Evolutionary conservation across 2,797 vertebrate genomes (phyloP).

Genomic region (Epinephelus malabaricus): DNA sequence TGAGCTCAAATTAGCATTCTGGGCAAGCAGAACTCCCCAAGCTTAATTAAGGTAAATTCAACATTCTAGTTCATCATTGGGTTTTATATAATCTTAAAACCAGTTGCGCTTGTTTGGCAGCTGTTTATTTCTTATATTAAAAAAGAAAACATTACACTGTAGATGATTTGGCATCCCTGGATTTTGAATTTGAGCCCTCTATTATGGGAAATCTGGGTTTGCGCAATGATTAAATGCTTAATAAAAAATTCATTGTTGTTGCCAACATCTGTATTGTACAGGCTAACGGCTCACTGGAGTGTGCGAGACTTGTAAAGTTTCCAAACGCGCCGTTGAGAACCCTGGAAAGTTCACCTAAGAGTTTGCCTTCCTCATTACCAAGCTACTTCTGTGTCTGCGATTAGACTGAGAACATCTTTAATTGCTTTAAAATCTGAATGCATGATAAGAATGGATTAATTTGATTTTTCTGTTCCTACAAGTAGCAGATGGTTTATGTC

Average conservation of each 20-base stretch:
- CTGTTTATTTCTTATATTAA: constrained; percentile 89
- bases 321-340: constrained; percentile 97
- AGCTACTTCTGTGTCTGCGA: constrained; percentile 98
- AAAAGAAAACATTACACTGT: constrained; percentile 86
- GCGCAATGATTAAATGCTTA: constrained; percentile 91
- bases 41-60: constrained; percentile 89
- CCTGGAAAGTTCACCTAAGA: constrained; percentile 99
- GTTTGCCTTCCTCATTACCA: constrained; percentile 99
- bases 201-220: constrained; percentile 89
- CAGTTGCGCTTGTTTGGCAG: constrained; percentile 86
- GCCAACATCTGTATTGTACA: constrained; percentile 97
- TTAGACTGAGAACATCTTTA: constrained; percentile 99
- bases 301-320: constrained; percentile 99
- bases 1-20: constrained; percentile 85
- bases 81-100: constrained; percentile 87
- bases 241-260: constrained; percentile 98
- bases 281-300: constrained; percentile 99
- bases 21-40: constrained; percentile 80
- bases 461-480: constrained; percentile 99
- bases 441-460: constrained; percentile 99
- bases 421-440: constrained; percentile 99
- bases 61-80: constrained; percentile 84
- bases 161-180: constrained; percentile 86
- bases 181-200: constrained; percentile 85
- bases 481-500: constrained; percentile 99